A percentile compares a stretch with the other conserved stretches of the same genome.
Conservation (phyloP, 2,888 invertebrate species). For the Cephus rjabovi region DNA sequence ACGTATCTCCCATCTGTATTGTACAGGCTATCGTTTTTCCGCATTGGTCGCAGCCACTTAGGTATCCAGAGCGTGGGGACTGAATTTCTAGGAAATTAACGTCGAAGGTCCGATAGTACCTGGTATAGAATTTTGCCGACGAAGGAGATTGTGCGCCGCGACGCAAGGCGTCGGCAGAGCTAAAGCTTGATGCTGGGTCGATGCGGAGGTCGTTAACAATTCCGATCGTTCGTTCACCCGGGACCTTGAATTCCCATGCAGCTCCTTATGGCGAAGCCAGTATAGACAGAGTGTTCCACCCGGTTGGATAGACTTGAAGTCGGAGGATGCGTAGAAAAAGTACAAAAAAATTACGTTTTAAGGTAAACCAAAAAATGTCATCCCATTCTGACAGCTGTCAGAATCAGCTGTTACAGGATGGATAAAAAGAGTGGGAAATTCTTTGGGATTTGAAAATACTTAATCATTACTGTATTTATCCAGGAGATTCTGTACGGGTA, state of each 20-base stretch:
- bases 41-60: too few species aligned
- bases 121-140: neutral
- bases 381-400: too few species aligned
- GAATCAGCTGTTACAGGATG: too few species aligned
- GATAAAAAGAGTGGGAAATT: too few species aligned
- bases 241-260: slow-evolving; percentile 42
- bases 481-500: too few species aligned
- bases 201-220: slow-evolving; percentile 30
- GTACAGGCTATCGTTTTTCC: too few species aligned
- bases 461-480: too few species aligned
- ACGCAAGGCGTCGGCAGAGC: slow-evolving; percentile 2
- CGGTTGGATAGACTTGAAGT: slow-evolving; percentile 26
- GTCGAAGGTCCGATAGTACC: neutral
- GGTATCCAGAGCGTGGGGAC: neutral
- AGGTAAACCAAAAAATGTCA: too few species aligned
- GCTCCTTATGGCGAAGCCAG: slow-evolving; percentile 26
- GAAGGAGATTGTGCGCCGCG: slow-evolving; percentile 5
- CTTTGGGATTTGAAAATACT: too few species aligned
- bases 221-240: slow-evolving; percentile 46
- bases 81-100: neutral
- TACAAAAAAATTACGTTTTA: too few species aligned
- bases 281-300: slow-evolving; percentile 20
- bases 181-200: slow-evolving; percentile 2
- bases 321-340: slow-evolving; percentile 25
- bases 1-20: too few species aligned